Percentiles rank a stretch among this genome's conserved stretches.
Evolutionary conservation across 2,888 invertebrate species (phyloP).

Genomic region (Cyaniris semiargus): DNA sequence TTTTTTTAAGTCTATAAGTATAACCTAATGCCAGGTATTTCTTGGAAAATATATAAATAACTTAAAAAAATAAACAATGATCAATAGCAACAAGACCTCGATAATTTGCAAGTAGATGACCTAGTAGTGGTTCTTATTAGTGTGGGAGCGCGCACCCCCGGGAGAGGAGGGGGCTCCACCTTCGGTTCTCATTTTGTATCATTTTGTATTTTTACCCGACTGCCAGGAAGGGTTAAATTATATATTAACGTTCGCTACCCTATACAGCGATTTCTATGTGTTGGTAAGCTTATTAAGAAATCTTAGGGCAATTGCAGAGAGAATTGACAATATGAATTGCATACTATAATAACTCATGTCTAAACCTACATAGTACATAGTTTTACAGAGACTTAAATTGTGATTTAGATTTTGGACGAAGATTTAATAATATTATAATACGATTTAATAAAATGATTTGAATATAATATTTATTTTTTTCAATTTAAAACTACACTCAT

Average conservation of each 20-base stretch:
- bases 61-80: neutral
- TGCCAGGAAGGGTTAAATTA: no score
- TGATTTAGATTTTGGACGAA: no score
- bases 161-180: neutral
- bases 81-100: neutral
- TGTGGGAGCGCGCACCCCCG: neutral
- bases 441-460: no score
- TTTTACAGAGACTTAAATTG: no score
- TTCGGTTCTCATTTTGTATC: neutral
- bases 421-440: no score
- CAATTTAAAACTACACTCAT: no score
- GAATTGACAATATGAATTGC: no score
- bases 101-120: slow-evolving; percentile 12
- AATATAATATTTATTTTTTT: no score
- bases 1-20: no score
- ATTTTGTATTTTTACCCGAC: slow-evolving; percentile 4
- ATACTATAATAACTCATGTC: no score
- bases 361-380: no score
- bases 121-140: slow-evolving; percentile 11
- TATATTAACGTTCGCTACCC: neutral
- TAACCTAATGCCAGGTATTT: neutral
- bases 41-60: neutral
- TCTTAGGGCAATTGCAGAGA: neutral
- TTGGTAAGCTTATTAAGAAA: neutral
- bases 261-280: neutral